These are phyloP conservation scores for Calameuta pallipes DNA, from an alignment of 2,888 invertebrate species.

Conservation along the genomic window DNA sequence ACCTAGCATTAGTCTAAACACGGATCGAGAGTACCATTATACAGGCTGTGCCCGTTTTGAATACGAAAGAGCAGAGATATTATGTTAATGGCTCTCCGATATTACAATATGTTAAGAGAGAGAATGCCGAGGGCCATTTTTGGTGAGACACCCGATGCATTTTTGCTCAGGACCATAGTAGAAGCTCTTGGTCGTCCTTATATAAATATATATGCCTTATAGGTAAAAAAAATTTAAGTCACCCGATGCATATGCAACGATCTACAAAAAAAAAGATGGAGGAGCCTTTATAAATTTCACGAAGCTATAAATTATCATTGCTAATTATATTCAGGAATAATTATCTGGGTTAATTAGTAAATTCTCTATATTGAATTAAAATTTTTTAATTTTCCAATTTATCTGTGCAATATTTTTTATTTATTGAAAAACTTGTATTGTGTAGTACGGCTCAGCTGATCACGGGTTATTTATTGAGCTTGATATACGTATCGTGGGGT, in stretches of 20 bases:
- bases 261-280: background rate
- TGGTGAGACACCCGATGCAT: slow-evolving; percentile 23
- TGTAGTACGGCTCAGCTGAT: background rate
- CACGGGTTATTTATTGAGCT: background rate
- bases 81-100: slow-evolving; percentile 57
- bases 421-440: background rate
- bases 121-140: slow-evolving; percentile 32
- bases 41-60: slow-evolving; percentile 50
- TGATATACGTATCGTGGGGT: background rate
- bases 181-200: background rate
- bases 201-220: slow-evolving; percentile 9
- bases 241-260: slow-evolving; percentile 3
- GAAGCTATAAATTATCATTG: background rate
- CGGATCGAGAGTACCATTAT: slow-evolving; percentile 60
- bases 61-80: slow-evolving; percentile 61
- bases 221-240: slow-evolving; percentile 15
- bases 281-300: background rate
- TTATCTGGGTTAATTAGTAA: slow-evolving; percentile 29
- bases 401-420: background rate
- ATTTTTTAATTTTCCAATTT: background rate
- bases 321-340: slow-evolving; percentile 37
- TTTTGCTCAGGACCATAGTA: background rate
- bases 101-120: slow-evolving; percentile 46
- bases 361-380: background rate
- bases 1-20: slow-evolving; percentile 62